Conservation (phyloP, 2,888 invertebrate genomes). For the Rutpela maculata region DNA sequence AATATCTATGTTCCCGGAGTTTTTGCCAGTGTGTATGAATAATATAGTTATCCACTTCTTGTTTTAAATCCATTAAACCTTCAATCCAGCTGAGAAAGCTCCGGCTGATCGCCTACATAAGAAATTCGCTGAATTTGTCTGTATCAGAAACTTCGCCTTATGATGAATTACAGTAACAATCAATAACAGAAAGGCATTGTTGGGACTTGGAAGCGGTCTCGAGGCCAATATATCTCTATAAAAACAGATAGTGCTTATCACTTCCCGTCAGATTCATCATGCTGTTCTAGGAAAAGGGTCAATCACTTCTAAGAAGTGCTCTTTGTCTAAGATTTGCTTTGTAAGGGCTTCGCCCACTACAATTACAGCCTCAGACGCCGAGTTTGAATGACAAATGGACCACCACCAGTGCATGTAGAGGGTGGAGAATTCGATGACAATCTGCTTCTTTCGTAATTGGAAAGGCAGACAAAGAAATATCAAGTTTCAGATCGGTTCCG, state of each 20-base stretch:
- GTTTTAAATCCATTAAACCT: not conserved
- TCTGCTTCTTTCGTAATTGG: conserved; percentile 1
- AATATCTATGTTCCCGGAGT: not conserved
- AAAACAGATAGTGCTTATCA: conserved; percentile 43
- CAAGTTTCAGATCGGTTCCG: not conserved
- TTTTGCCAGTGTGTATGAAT: not conserved
- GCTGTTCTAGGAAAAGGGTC: conserved; percentile 42
- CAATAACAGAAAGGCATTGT: conserved; percentile 39
- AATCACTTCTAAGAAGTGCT: conserved; percentile 49
- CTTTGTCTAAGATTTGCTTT: conserved; percentile 49
- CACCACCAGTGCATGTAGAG: not conserved
- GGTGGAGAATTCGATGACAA: not conserved
- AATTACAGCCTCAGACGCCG: conserved; percentile 15
- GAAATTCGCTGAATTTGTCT: conserved; percentile 20
- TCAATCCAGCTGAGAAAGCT: not conserved
- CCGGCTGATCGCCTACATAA: conserved; percentile 9
- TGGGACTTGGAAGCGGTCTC: conserved; percentile 7
- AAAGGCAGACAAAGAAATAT: conserved; percentile 7
- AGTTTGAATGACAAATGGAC: not conserved
- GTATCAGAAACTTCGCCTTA: conserved; percentile 15
- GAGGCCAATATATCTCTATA: conserved; percentile 16
- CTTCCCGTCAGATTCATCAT: conserved; percentile 43
- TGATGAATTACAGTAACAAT: conserved; percentile 34
- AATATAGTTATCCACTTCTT: not conserved
- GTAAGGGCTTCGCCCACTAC: conserved; percentile 47